A percentile compares a stretch with the other conserved stretches of the same genome.
Evolutionary conservation across 2,113 vertebrate genomes (phyloP).

Genomic region (Saccopteryx leptura): DNA sequence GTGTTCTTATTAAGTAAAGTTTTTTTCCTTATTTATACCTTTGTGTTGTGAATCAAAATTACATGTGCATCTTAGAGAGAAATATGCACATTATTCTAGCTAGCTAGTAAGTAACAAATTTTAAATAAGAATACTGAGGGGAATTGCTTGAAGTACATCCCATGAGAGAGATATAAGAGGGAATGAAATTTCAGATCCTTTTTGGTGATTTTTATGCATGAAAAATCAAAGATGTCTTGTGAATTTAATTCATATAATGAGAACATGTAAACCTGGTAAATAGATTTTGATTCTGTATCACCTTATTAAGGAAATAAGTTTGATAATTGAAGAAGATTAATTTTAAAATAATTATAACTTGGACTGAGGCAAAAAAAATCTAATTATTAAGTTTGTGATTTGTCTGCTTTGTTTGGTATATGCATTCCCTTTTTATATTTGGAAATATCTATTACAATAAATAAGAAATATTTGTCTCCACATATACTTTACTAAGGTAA

Average conservation of each 20-base stretch:
- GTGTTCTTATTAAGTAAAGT: not conserved
- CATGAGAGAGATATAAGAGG: not conserved
- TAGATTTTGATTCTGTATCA: slow-evolving; percentile 9
- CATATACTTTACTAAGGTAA: not conserved
- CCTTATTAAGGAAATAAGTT: not conserved
- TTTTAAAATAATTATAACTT: slow-evolving; percentile 25
- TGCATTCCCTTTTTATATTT: slow-evolving; percentile 8
- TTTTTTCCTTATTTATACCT: not conserved
- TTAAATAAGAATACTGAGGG: not conserved
- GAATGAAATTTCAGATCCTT: not conserved
- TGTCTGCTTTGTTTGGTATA: not conserved
- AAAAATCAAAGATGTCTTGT: not conserved
- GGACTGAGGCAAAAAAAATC: not conserved
- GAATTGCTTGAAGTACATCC: not conserved
- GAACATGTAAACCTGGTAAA: not conserved
- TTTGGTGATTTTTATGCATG: not conserved
- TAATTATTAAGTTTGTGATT: slow-evolving; percentile 19
- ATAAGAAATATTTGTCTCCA: not conserved
- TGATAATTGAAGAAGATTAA: not conserved
- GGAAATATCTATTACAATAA: not conserved
- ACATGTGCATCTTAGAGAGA: not conserved
- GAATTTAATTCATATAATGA: not conserved
- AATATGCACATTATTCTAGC: not conserved
- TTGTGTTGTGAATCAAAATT: slow-evolving; percentile 28
- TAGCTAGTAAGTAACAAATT: not conserved